Evolutionary conservation across 2,888 invertebrate genomes (phyloP).

Genomic region (Dolichomitus sp.): DNA sequence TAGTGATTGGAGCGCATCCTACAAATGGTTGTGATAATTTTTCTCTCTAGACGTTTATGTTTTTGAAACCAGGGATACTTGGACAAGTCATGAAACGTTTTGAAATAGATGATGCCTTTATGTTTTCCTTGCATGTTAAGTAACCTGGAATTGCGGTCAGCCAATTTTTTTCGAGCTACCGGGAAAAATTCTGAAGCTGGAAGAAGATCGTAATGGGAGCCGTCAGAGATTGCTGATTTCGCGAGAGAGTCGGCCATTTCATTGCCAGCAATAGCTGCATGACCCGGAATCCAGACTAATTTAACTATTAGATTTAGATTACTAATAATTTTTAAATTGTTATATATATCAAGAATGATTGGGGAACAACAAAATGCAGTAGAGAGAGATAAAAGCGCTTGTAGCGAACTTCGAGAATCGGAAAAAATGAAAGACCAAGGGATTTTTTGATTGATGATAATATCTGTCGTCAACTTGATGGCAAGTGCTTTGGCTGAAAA

Average conservation of each 20-base stretch:
- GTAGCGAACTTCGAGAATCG: slow-evolving; percentile 18
- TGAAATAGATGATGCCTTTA: not conserved
- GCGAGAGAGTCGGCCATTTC: not conserved
- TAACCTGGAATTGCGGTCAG: no score
- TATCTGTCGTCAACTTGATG: not conserved
- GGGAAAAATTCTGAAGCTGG: not conserved
- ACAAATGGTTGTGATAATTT: not conserved
- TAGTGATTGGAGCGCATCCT: slow-evolving; percentile 17
- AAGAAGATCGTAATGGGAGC: not conserved
- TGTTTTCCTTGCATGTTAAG: not conserved
- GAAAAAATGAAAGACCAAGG: not conserved
- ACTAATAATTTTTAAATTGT: not conserved
- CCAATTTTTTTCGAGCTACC: not conserved
- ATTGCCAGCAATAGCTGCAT: not conserved
- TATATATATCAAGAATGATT: not conserved
- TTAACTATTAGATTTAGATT: not conserved
- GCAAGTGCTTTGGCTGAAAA: slow-evolving; percentile 17
- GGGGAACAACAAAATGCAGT: not conserved
- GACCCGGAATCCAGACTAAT: slow-evolving; percentile 3
- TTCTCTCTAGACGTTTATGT: not conserved
- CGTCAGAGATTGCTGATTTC: not conserved
- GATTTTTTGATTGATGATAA: not conserved
- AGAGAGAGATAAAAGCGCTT: not conserved
- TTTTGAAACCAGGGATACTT: not conserved
- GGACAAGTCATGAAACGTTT: not conserved